Percentiles rank a stretch among this genome's conserved stretches.
These are phyloP conservation scores for Pantherophis alleghaniensis DNA, from an alignment of 2,797 vertebrate genomes.

Conservation along the genomic window DNA sequence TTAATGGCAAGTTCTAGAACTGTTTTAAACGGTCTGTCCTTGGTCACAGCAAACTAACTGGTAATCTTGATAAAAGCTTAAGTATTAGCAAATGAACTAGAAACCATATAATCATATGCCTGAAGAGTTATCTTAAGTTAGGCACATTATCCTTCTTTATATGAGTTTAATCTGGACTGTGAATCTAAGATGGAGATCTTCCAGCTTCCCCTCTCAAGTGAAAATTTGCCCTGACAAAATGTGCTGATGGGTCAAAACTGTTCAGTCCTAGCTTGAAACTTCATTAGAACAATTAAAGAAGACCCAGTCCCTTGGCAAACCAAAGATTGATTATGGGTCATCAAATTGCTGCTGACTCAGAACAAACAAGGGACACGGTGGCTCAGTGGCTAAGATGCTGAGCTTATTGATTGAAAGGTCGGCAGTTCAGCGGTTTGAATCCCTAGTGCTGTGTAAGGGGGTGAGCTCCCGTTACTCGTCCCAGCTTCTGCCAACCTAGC, in stretches of 20 bases:
- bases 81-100: neutral
- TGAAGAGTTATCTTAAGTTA: neutral
- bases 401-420: too few species aligned
- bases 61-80: neutral
- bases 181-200: neutral
- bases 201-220: neutral
- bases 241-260: neutral
- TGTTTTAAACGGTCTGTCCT: neutral
- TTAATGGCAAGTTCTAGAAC: neutral
- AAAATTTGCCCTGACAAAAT: neutral
- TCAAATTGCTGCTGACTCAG: neutral
- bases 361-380: neutral
- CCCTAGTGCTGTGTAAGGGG: too few species aligned
- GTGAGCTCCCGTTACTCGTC: too few species aligned
- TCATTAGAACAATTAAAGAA: neutral
- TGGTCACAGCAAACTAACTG: neutral
- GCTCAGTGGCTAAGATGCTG: too few species aligned
- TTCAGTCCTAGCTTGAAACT: neutral
- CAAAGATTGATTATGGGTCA: neutral
- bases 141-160: neutral
- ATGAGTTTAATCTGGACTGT: neutral
- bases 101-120: neutral
- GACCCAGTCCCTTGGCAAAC: neutral
- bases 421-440: too few species aligned
- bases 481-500: too few species aligned